phyloP scores from a whole-genome alignment of 2,888 invertebrate species.

The Trichopria drosophilae region DNA sequence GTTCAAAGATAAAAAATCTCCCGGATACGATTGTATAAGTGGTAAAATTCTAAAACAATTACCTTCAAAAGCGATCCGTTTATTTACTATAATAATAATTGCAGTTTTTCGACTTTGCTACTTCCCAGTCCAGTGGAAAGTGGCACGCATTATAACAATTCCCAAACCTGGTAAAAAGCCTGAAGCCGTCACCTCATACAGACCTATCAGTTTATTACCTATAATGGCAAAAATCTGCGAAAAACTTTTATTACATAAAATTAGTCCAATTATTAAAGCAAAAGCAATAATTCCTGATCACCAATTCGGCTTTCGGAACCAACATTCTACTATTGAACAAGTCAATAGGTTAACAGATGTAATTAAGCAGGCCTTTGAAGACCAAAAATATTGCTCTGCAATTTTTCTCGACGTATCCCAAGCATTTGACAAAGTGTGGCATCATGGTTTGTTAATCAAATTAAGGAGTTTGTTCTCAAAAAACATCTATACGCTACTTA shows the following conservation, averaged over 20 bases:
- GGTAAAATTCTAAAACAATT: slow-evolving; percentile 1
- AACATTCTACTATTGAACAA: no score
- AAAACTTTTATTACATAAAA: no score
- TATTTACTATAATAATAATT: neutral
- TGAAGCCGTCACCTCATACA: neutral
- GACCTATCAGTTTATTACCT: no score
- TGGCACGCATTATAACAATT: slow-evolving; percentile 3
- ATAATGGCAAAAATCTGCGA: neutral
- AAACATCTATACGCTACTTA: neutral
- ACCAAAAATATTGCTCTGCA: no score
- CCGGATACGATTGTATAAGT: neutral
- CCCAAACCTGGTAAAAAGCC: neutral
- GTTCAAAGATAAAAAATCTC: neutral
- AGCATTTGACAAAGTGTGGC: no score
- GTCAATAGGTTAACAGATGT: neutral
- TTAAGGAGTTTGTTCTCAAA: neutral
- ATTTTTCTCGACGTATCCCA: no score
- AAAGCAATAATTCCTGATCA: no score
- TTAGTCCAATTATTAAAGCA: no score
- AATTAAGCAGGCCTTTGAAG: neutral
- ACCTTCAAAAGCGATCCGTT: neutral
- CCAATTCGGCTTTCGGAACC: no score
- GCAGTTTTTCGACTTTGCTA: neutral
- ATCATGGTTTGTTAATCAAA: neutral
- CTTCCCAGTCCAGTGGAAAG: neutral